Base-by-base conservation (phyloP, 2,113 vertebrate genomes). In the Neopipo cinnamomea region DNA sequence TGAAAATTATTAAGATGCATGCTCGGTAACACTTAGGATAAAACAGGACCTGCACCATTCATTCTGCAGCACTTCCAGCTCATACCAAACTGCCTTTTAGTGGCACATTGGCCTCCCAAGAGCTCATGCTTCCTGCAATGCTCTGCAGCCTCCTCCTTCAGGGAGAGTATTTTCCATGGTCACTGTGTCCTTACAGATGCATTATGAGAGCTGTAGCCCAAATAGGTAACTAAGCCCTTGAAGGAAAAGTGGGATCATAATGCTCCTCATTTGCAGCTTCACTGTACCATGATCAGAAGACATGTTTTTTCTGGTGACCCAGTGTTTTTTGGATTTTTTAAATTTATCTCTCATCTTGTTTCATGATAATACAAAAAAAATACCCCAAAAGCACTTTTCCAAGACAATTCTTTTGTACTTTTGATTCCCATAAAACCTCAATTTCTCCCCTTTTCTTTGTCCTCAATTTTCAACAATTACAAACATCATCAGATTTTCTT, bases 101-200 rank as follows among this genome's bases (percentile, higher is more conserved):
- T 30, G 61, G 23, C 59, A 46, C 37, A 14, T n/a, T 49, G 24
- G 47, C n/a, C 37, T 56, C 50, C 22, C 30, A 65, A 25, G 8
- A 44, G 8, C 53, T 31, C 0, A 0, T 20, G 44, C 25, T 33
- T 79, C 20, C 53, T 39, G 7, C 24, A 27, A 35, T 37, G 28
- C 12, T 18, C 24, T 10, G 3, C 50, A 74, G 30, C 4, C 27
- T 66, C 5, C 52, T 66, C 21, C 37, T 44, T 66, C 47, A 62
- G 16, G 18, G 31, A n/a, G 4, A n/a, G n/a, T 23, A 61, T 87
- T 70, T 65, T 39, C n/a, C 18, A 8, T 52, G 33, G 56, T 23
- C 28, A 42, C n/a, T 8, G 27, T 46, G n/a, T 68, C 47, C 41
- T 21, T 72, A 46, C 13, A 50, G 44, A 37, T 44, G 12, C 8